A percentile compares a stretch with the other conserved stretches of the same genome.
These are phyloP conservation scores for Tachystola acroxantha DNA, from an alignment of 2,888 invertebrate genomes.

Conservation along the genomic window DNA sequence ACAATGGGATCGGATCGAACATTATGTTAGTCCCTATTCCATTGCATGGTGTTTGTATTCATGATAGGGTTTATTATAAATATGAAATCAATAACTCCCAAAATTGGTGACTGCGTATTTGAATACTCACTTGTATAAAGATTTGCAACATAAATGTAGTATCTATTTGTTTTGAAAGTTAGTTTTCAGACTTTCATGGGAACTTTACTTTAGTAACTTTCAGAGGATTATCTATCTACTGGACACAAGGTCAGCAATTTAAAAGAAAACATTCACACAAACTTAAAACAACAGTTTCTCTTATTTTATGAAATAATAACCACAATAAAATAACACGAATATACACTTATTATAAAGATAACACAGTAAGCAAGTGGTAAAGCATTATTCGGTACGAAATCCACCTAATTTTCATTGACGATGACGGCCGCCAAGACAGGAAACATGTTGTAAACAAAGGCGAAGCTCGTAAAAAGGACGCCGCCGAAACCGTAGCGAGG, in stretches of 20 bases:
- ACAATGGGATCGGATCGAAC: conserved; percentile 61
- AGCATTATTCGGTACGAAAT: conserved; percentile 23
- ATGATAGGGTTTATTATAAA: conserved; percentile 55
- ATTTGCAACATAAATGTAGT: too few relatives aligned
- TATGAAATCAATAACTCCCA: conserved; percentile 51
- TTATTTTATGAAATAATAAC: not conserved
- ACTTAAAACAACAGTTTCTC: too few relatives aligned
- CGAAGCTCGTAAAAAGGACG: conserved; percentile 45
- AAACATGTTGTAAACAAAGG: conserved; percentile 71
- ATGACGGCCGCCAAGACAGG: conserved; percentile 58
- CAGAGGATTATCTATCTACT: too few relatives aligned
- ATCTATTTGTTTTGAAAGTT: too few relatives aligned
- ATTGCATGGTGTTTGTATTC: conserved; percentile 38
- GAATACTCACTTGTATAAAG: too few relatives aligned
- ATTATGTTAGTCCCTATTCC: conserved; percentile 40
- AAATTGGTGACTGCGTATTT: not conserved
- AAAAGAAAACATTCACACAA: too few relatives aligned
- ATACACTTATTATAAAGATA: conserved; percentile 1
- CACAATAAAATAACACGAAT: not conserved
- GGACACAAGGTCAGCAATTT: too few relatives aligned
- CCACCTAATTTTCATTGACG: conserved; percentile 43
- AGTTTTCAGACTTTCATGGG: too few relatives aligned
- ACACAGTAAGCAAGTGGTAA: conserved; percentile 12
- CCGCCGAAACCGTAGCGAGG: conserved; percentile 27
- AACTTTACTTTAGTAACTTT: too few relatives aligned